Evolutionary conservation across 2,113 vertebrate species (phyloP).

Genomic region (Siphamia tubifer): DNA sequence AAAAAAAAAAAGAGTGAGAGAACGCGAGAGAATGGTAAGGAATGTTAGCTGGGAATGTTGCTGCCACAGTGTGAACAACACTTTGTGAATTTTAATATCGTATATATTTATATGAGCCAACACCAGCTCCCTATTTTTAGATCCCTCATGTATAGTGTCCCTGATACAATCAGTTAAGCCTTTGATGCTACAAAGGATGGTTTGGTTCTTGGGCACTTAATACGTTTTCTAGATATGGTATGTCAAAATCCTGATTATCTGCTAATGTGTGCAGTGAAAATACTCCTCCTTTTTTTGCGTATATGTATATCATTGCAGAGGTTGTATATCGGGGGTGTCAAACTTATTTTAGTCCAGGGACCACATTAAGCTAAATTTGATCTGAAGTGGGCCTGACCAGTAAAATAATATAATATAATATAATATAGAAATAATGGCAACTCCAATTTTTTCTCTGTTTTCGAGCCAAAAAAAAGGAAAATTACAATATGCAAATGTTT

Average conservation of each 20-base stretch:
- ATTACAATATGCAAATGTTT: no score
- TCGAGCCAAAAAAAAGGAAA: no score
- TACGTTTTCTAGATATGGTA: background rate
- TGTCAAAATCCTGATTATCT: background rate
- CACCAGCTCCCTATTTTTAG: constrained; percentile 16
- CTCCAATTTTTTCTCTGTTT: no score
- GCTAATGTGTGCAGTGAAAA: background rate
- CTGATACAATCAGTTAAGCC: constrained; percentile 32
- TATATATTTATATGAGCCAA: constrained; percentile 7
- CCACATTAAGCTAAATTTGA: no score
- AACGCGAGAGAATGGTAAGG: no score
- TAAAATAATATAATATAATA: no score
- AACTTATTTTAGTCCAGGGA: no score
- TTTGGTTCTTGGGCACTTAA: background rate
- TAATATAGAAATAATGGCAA: no score
- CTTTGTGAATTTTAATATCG: background rate
- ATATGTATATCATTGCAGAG: background rate
- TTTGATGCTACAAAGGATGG: constrained; percentile 42
- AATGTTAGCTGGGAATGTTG: no score
- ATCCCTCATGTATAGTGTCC: constrained; percentile 4
- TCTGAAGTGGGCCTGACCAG: no score
- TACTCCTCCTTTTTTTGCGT: background rate
- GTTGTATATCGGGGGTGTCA: background rate
- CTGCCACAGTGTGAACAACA: background rate
- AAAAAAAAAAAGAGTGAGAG: background rate